Evolutionary conservation across 2,113 vertebrate species (phyloP).

Genomic region (Puffinus mauretanicus): DNA sequence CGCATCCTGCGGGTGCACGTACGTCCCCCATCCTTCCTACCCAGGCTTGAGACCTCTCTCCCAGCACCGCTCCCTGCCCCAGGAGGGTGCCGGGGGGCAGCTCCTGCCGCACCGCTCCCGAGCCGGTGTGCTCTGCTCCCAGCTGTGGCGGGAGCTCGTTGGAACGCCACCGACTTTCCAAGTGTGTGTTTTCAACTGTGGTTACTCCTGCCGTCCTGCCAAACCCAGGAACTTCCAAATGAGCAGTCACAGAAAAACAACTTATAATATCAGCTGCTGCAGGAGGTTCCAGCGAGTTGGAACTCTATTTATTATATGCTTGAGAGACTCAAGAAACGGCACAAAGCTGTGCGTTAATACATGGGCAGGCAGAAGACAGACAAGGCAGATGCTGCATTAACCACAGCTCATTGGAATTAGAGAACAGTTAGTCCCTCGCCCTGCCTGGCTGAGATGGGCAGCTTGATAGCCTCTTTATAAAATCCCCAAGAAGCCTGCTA

Average conservation of each 20-base stretch:
- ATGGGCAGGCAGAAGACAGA: slow-evolving; percentile 54
- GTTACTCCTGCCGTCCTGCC: background rate
- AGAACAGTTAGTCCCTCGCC: slow-evolving; percentile 30
- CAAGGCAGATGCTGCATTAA: slow-evolving; percentile 57
- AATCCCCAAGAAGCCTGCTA: background rate
- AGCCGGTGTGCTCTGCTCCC: background rate
- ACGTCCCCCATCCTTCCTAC: fast-evolving
- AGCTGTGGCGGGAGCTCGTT: background rate
- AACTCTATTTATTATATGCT: slow-evolving; percentile 57
- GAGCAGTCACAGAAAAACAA: slow-evolving; percentile 32
- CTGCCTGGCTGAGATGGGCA: slow-evolving; percentile 23
- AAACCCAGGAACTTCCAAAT: slow-evolving; percentile 25
- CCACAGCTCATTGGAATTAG: slow-evolving; percentile 37
- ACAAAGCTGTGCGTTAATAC: slow-evolving; percentile 52
- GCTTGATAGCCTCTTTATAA: slow-evolving; percentile 33
- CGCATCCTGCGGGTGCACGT: fast-evolving
- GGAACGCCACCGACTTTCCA: background rate
- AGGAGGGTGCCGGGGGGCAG: background rate
- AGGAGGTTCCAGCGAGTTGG: slow-evolving; percentile 56
- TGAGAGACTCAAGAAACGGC: background rate
- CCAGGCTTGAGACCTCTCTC: background rate
- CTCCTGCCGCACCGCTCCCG: background rate
- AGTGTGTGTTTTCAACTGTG: background rate
- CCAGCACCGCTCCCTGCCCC: background rate
- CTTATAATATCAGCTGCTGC: slow-evolving; percentile 44